A percentile compares a stretch with the other conserved stretches of the same genome.
Evolutionary conservation across 2,113 vertebrate species (phyloP).

Genomic region (Tetraodon nigroviridis): DNA sequence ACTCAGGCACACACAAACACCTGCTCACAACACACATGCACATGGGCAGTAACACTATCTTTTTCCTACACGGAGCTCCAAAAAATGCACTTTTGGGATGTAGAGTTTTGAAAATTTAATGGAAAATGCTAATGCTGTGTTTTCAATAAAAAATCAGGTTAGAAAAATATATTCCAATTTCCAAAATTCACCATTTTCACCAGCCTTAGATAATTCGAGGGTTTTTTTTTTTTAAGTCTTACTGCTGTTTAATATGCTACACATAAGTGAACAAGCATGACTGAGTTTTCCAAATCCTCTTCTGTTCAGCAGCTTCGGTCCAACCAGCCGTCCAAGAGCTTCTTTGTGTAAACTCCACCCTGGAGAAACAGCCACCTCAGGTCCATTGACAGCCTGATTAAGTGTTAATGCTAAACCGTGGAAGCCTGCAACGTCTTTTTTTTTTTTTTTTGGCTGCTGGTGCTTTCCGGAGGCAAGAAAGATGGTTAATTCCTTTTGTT

Average conservation of each 20-base stretch:
- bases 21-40: background rate
- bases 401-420: too few relatives aligned
- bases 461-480: background rate
- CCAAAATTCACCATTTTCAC: background rate
- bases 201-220: too few relatives aligned
- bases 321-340: slow-evolving; percentile 9
- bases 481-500: background rate
- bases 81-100: background rate
- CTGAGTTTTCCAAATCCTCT: slow-evolving; percentile 1
- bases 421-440: too few relatives aligned
- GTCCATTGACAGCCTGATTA: too few relatives aligned
- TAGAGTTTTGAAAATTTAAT: slow-evolving; percentile 1
- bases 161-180: too few relatives aligned
- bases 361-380: background rate
- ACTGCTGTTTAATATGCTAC: background rate
- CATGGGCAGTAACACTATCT: background rate
- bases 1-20: slow-evolving; percentile 1
- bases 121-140: too few relatives aligned
- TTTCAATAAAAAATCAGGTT: too few relatives aligned
- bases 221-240: too few relatives aligned
- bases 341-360: background rate
- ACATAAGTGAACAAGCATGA: slow-evolving; percentile 13
- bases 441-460: too few relatives aligned
- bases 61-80: background rate
- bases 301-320: slow-evolving; percentile 3